Conservation (phyloP, 2,113 vertebrate species). For the Litocranius walleri region DNA sequence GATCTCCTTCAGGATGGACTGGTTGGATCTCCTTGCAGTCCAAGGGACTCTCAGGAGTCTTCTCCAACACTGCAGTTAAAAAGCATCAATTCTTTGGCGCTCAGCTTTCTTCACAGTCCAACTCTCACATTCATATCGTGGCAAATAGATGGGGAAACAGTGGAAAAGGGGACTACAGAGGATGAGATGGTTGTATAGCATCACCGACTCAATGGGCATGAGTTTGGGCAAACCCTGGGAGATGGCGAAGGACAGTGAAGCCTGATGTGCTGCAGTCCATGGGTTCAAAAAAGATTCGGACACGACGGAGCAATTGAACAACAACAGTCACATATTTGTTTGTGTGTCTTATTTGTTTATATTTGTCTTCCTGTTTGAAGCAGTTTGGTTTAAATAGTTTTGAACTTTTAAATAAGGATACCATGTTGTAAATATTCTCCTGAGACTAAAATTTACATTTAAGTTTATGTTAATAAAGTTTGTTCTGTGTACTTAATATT, state of each 20-base stretch:
- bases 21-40: too few relatives aligned
- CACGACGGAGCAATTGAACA: not conserved
- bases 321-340: not conserved
- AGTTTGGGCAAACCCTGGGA: not conserved
- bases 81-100: too few relatives aligned
- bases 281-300: not conserved
- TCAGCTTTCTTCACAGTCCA: too few relatives aligned
- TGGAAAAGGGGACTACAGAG: not conserved
- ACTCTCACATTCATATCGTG: too few relatives aligned
- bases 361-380: not conserved
- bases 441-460: not conserved
- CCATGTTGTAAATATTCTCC: not conserved
- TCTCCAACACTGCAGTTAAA: too few relatives aligned
- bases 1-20: too few relatives aligned
- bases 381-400: not conserved
- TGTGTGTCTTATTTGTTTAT: not conserved
- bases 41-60: too few relatives aligned
- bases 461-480: not conserved
- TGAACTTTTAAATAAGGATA: not conserved
- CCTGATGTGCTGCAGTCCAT: not conserved
- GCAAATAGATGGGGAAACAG: not conserved
- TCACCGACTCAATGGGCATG: not conserved
- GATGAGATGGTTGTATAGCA: not conserved
- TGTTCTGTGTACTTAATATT: not conserved
- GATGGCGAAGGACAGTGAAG: not conserved